Percentiles rank a stretch among this genome's conserved stretches.
These are phyloP conservation scores for Synanthedon formicaeformis DNA, from an alignment of 2,888 invertebrate species.

Conservation along the genomic window DNA sequence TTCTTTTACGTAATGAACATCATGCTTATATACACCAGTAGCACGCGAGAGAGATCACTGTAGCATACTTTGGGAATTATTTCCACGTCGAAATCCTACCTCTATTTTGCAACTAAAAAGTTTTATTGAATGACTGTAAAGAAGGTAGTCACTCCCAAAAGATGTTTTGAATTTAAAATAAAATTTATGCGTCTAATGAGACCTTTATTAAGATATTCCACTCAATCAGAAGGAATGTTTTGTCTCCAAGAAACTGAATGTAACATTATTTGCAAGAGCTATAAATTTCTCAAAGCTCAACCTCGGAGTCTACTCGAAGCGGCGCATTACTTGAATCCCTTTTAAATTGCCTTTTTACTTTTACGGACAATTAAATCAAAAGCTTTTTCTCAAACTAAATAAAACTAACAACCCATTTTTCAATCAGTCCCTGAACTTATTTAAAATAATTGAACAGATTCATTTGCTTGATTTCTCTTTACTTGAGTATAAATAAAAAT, in stretches of 20 bases:
- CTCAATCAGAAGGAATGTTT: constrained; percentile 20
- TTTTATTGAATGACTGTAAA: too few relatives aligned
- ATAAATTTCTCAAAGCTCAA: constrained; percentile 40
- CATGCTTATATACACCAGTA: too few relatives aligned
- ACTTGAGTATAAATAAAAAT: not conserved
- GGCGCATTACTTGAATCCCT: constrained; percentile 17
- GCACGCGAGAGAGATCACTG: too few relatives aligned
- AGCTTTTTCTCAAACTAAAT: constrained; percentile 8
- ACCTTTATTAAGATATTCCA: too few relatives aligned
- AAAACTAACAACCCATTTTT: not conserved
- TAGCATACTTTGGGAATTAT: too few relatives aligned
- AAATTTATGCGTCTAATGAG: too few relatives aligned
- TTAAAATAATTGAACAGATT: not conserved
- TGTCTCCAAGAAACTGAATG: constrained; percentile 16
- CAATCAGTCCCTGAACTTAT: not conserved
- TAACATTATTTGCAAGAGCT: constrained; percentile 39
- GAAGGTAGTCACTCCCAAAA: too few relatives aligned
- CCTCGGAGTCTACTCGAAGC: constrained; percentile 14
- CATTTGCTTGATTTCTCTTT: not conserved
- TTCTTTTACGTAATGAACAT: constrained; percentile 4
- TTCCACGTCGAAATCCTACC: too few relatives aligned
- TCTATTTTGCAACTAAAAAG: too few relatives aligned
- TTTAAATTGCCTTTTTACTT: constrained; percentile 35
- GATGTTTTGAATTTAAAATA: too few relatives aligned
- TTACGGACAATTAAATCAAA: constrained; percentile 34